Conservation (phyloP, 2,888 invertebrate species). For the Mayetiola destructor region DNA sequence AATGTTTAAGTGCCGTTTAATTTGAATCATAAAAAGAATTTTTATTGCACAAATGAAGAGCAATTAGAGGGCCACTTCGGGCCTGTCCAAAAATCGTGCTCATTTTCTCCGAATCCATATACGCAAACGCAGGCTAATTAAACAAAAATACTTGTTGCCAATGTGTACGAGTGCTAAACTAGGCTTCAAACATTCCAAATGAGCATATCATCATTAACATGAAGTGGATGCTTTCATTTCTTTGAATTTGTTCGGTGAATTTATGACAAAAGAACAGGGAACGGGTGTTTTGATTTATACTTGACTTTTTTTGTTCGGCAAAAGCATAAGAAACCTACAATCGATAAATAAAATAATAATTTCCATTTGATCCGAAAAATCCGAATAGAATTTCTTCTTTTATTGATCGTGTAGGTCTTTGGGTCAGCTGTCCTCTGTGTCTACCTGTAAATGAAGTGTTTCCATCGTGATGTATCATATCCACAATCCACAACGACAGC, state of each 20-base stretch:
- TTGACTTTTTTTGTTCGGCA: no score
- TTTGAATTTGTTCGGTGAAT: neutral
- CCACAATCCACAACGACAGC: no score
- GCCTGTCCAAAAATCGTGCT: no score
- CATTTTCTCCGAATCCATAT: neutral
- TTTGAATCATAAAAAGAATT: neutral
- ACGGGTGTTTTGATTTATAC: slow-evolving; percentile 11
- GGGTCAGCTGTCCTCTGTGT: slow-evolving; percentile 7
- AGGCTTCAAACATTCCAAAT: no score
- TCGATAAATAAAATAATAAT: no score
- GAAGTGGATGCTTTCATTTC: neutral
- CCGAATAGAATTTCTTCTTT: no score
- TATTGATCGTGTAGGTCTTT: slow-evolving; percentile 12
- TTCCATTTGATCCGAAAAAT: no score
- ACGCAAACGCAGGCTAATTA: neutral
- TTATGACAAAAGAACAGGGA: slow-evolving; percentile 7
- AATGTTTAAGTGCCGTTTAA: slow-evolving; percentile 9
- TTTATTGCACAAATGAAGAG: slow-evolving; percentile 1
- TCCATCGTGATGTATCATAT: no score
- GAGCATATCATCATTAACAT: neutral
- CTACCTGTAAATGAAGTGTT: slow-evolving; percentile 4
- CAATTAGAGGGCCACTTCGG: no score
- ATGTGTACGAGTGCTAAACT: no score
- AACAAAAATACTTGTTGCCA: slow-evolving; percentile 1
- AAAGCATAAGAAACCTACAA: no score